These are phyloP conservation scores for Drosophila subobscura DNA, from an alignment of 1,140 invertebrate species.

Conservation along the genomic window DNA sequence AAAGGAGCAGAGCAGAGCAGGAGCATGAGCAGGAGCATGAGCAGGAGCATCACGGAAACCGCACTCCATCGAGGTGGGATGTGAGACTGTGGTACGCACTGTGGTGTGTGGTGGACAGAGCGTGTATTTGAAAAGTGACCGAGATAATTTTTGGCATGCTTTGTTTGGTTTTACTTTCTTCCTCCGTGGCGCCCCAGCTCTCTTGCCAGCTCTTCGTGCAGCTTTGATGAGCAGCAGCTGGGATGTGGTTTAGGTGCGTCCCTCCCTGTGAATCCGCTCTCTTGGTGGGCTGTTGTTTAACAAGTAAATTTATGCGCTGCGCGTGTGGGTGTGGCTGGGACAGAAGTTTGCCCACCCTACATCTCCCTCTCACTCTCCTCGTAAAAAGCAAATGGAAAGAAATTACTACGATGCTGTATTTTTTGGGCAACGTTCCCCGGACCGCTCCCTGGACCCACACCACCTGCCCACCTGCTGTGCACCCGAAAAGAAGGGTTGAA, in stretches of 20 bases:
- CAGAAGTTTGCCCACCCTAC: conserved; percentile 5
- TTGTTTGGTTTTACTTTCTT: conserved; percentile 74
- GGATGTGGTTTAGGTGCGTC: conserved; percentile 48
- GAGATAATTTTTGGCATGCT: conserved; percentile 79
- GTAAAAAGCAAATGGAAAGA: conserved; percentile 60
- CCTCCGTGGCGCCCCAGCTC: conserved; percentile 22
- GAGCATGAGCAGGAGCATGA: conserved; percentile 1
- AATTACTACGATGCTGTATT: conserved; percentile 65
- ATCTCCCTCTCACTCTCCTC: conserved; percentile 33
- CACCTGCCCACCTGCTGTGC: conserved; percentile 13
- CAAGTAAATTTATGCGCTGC: conserved; percentile 71
- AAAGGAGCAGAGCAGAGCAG: conserved; percentile 9
- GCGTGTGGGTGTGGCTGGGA: conserved; percentile 12
- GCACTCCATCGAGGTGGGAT: too few relatives aligned
- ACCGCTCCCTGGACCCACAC: conserved; percentile 11
- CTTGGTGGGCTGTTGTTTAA: conserved; percentile 54
- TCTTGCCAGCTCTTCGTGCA: conserved; percentile 35
- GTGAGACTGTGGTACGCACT: not conserved
- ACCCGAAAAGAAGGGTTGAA: conserved; percentile 52
- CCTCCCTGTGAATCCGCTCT: not conserved
- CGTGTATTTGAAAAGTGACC: conserved; percentile 80
- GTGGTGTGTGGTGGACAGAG: conserved; percentile 44
- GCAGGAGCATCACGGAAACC: conserved; percentile 2
- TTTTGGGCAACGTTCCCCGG: conserved; percentile 8
- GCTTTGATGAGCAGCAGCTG: conserved; percentile 76